phyloP scores from a whole-genome alignment of 1,140 invertebrate genomes.

The Cotesia typhae region DNA sequence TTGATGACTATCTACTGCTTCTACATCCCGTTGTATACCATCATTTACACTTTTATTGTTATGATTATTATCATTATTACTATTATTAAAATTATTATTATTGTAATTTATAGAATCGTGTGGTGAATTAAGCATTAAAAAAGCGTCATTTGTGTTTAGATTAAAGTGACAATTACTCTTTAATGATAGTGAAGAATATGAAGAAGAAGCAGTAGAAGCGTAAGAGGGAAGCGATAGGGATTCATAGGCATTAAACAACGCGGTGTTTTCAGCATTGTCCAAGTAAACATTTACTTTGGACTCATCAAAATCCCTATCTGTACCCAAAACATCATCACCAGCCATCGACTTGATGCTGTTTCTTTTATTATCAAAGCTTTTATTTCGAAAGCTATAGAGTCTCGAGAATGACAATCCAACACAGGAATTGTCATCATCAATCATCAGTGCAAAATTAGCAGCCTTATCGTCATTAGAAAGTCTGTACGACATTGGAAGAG shows the following conservation, averaged over 20 bases:
- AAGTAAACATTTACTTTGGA: slow-evolving; percentile 26
- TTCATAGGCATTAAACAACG: slow-evolving; percentile 19
- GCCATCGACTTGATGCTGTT: slow-evolving; percentile 4
- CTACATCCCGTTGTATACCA: too few species aligned
- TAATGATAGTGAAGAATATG: not conserved
- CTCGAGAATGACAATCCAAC: slow-evolving; percentile 21
- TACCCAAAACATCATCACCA: not conserved
- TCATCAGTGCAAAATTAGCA: not conserved
- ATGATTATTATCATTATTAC: too few species aligned
- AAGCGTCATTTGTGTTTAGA: too few species aligned
- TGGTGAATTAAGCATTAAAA: too few species aligned
- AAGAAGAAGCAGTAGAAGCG: not conserved
- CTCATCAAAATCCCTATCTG: slow-evolving; percentile 19
- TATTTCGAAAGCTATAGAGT: slow-evolving; percentile 37
- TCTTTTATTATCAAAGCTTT: slow-evolving; percentile 53
- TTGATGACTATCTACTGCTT: too few species aligned
- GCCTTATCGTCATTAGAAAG: too few species aligned
- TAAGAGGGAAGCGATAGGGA: slow-evolving; percentile 6
- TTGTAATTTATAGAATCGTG: too few species aligned
- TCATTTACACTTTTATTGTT: too few species aligned
- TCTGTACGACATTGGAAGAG: too few species aligned
- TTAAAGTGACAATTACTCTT: too few species aligned
- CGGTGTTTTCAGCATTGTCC: slow-evolving; percentile 28
- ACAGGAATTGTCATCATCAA: slow-evolving; percentile 8
- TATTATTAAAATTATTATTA: too few species aligned